phyloP scores from a whole-genome alignment of 2,888 invertebrate genomes.

The Ischnura elegans region DNA sequence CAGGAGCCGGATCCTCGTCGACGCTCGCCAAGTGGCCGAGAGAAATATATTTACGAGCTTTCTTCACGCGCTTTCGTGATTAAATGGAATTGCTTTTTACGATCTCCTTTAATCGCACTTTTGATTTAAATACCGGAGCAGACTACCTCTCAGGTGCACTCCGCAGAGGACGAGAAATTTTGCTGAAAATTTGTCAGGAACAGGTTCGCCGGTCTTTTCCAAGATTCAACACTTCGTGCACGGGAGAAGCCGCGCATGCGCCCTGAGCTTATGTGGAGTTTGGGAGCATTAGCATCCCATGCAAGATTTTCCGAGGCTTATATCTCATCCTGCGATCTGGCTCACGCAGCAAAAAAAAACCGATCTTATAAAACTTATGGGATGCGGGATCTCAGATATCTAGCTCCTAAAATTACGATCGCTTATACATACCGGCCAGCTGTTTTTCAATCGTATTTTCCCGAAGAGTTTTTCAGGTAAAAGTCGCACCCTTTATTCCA shows the following conservation, averaged over 20 bases:
- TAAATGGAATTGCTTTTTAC: slow-evolving; percentile 14
- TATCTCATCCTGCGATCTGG: slow-evolving; percentile 43
- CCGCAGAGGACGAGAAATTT: slow-evolving; percentile 32
- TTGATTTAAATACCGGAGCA: slow-evolving; percentile 32
- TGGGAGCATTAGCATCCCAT: slow-evolving; percentile 40
- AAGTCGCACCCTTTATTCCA: neutral
- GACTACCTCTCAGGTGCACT: neutral
- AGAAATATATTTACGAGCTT: neutral
- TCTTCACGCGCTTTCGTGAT: slow-evolving; percentile 6
- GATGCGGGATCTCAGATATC: slow-evolving; percentile 24
- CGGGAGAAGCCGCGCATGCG: slow-evolving; percentile 8
- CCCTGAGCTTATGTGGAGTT: neutral
- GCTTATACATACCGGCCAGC: neutral
- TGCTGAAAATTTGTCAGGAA: slow-evolving; percentile 52
- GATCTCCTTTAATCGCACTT: slow-evolving; percentile 48
- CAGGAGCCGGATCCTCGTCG: neutral
- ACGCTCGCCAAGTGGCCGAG: neutral
- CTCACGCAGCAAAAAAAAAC: slow-evolving; percentile 7
- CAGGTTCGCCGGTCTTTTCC: slow-evolving; percentile 40
- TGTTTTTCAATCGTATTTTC: neutral
- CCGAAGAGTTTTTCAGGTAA: neutral
- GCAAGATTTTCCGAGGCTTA: neutral
- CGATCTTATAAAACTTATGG: neutral
- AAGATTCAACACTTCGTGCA: neutral
- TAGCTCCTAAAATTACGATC: slow-evolving; percentile 34